These are phyloP conservation scores for Dreissena polymorpha DNA, from an alignment of 1,140 invertebrate species.

Conservation along the genomic window DNA sequence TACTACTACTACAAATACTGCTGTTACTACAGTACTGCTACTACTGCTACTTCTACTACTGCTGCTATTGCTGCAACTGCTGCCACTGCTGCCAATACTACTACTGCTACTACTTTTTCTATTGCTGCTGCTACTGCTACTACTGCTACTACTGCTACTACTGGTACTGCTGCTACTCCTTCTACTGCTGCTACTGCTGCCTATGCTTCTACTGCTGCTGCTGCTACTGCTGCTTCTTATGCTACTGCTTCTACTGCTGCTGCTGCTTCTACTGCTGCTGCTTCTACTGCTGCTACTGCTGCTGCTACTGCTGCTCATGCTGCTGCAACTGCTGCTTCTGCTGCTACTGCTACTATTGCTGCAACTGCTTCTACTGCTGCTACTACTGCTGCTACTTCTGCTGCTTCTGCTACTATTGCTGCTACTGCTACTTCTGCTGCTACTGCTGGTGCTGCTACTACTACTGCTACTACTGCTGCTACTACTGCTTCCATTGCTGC, in stretches of 20 bases:
- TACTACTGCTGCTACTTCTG: neutral
- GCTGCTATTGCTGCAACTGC: neutral
- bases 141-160: neutral
- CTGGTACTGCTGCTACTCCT: neutral
- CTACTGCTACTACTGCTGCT: neutral
- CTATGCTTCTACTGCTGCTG: neutral
- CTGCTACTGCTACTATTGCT: neutral
- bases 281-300: neutral
- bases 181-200: neutral
- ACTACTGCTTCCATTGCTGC: neutral
- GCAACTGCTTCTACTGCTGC: neutral
- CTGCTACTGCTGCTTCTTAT: neutral
- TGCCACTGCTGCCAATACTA: neutral
- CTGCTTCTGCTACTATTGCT: neutral
- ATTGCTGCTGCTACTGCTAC: neutral
- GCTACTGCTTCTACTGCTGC: neutral
- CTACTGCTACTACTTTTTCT: neutral
- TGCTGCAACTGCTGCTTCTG: neutral
- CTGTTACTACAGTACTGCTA: neutral
- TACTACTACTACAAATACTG: neutral
- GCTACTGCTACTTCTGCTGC: neutral
- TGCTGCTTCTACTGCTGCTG: neutral
- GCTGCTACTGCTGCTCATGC: neutral
- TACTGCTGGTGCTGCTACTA: neutral
- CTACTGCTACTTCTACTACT: neutral